These are phyloP conservation scores for Diadumene lineata DNA, from an alignment of 92 coral and sea anemone species.

Conservation along the genomic window DNA sequence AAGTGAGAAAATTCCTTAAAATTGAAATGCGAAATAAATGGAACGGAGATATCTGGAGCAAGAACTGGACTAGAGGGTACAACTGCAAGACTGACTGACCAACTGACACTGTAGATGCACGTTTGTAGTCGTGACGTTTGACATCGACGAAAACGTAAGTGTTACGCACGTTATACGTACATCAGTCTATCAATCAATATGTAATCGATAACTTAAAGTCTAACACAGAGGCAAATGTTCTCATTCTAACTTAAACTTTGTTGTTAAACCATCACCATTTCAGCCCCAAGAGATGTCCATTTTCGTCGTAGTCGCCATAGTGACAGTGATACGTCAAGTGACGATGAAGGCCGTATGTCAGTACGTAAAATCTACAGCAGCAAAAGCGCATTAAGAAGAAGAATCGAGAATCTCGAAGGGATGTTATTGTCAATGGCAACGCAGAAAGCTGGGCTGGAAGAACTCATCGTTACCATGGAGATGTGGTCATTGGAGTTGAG, in stretches of 20 bases:
- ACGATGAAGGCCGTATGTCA: conserved; percentile 73
- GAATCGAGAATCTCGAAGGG: conserved; percentile 74
- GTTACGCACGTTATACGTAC: conserved; percentile 6
- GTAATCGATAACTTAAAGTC: neutral
- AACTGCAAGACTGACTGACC: neutral
- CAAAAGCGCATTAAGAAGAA: conserved; percentile 62
- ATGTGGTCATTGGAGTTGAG: conserved; percentile 74
- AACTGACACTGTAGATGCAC: neutral
- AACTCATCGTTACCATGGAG: conserved; percentile 58
- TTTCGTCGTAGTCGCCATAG: conserved; percentile 55
- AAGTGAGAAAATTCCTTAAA: neutral
- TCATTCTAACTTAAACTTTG: neutral
- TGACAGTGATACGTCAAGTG: conserved; percentile 64
- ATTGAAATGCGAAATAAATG: no score
- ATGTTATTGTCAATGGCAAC: conserved; percentile 71
- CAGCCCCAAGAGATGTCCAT: conserved; percentile 16
- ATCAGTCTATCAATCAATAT: neutral
- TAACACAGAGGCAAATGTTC: neutral
- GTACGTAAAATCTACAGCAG: conserved; percentile 75
- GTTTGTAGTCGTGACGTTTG: conserved; percentile 5
- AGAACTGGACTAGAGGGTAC: no score
- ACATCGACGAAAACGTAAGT: conserved; percentile 24
- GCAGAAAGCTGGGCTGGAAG: conserved; percentile 66
- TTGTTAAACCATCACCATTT: neutral
- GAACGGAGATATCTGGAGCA: no score